Evolutionary conservation across 2,113 vertebrate species (phyloP).

Genomic region (Anser cygnoides): DNA sequence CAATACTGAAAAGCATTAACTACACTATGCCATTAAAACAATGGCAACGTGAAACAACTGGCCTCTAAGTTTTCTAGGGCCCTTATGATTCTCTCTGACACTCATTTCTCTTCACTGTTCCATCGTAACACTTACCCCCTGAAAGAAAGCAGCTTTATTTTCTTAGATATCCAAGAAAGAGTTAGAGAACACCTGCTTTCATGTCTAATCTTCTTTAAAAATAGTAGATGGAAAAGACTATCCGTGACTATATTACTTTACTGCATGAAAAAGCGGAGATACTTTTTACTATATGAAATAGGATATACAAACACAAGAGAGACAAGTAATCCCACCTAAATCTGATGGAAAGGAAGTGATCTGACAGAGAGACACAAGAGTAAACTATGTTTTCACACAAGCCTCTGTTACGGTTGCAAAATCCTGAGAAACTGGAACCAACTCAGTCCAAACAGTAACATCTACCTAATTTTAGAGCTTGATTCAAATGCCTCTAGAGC

Average conservation of each 20-base stretch:
- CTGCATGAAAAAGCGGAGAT: neutral
- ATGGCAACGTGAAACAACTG: neutral
- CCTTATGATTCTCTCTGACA: neutral
- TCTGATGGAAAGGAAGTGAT: neutral
- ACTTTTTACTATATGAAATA: neutral
- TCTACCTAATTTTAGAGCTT: slow-evolving; percentile 10
- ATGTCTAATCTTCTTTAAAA: neutral
- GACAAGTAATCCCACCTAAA: neutral
- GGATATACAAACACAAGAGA: neutral
- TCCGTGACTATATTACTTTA: neutral
- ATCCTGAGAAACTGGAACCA: neutral
- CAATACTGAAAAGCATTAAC: neutral
- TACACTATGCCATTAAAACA: neutral
- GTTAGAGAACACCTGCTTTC: slow-evolving; percentile 12
- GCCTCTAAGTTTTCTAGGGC: neutral
- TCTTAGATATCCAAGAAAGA: neutral
- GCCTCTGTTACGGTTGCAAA: neutral
- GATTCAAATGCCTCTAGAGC: neutral
- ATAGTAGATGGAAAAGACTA: neutral
- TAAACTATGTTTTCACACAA: neutral
- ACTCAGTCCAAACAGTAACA: neutral
- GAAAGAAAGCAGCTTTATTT: neutral
- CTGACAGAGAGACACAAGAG: neutral
- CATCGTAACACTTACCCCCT: neutral
- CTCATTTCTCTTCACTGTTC: neutral